A percentile compares a stretch with the other conserved stretches of the same genome.
Evolutionary conservation across 2,113 vertebrate genomes (phyloP).

Genomic region (Tetrao urogallus): DNA sequence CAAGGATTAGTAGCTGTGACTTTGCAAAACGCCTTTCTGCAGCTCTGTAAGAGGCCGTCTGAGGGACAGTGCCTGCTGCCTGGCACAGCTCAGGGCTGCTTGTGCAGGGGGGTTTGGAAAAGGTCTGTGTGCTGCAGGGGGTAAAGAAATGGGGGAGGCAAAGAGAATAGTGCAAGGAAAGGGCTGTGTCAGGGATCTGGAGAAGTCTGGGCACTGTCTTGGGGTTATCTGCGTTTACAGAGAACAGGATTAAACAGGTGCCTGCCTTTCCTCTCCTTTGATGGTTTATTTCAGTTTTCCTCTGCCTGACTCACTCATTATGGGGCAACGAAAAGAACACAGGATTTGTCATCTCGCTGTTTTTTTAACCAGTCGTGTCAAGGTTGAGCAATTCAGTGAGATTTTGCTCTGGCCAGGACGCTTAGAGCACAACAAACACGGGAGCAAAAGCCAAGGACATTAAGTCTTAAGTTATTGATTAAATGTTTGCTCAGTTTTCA

Average conservation of each 20-base stretch:
- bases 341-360: neutral
- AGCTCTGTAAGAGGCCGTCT: neutral
- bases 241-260: slow-evolving; percentile 61
- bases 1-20: slow-evolving; percentile 59
- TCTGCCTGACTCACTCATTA: slow-evolving; percentile 42
- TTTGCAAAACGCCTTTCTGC: slow-evolving; percentile 44
- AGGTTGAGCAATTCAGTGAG: slow-evolving; percentile 12
- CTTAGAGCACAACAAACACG: accelerated
- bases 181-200: neutral
- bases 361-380: neutral
- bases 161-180: neutral
- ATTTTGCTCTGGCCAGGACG: neutral
- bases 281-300: slow-evolving; percentile 45
- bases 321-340: slow-evolving; percentile 21
- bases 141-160: neutral
- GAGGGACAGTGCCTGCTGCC: neutral
- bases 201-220: neutral
- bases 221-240: slow-evolving; percentile 33
- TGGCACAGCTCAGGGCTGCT: accelerated
- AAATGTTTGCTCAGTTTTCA: neutral
- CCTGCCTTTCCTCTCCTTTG: slow-evolving; percentile 47
- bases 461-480: slow-evolving; percentile 20
- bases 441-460: slow-evolving; percentile 30
- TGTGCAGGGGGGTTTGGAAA: accelerated
- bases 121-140: neutral